Base-by-base conservation (phyloP, 2,888 invertebrate species). In the Drosophila parthenogenetica region DNA sequence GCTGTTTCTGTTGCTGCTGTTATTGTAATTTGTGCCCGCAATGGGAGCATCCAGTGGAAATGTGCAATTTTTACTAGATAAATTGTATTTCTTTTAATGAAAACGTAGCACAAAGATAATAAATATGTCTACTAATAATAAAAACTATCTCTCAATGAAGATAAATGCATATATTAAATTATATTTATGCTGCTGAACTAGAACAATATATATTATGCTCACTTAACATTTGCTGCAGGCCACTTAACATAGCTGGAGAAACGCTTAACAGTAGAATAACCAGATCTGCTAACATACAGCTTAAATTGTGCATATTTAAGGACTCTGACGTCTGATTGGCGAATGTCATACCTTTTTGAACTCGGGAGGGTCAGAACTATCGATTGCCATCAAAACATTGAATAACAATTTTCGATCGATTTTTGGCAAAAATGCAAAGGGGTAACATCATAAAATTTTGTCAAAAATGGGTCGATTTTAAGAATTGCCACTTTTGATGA, bases 1-100 rank as follows among this genome's bases (percentile, higher is more conserved):
- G 1, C 22, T 22, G 22, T 22, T 22, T 22, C 5, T 62, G 25
- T 40, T 16, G 11, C 10, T 48, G 13, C 35, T 35, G 35, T 35
- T 35, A 35, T 58, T 46, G 29, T 29, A 29, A 29, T 29, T 29
- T 59, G 14, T 53, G 74, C 51, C 19, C 57, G 17, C 69, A 39
- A 69, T 48, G 35, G 17, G 1, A 17, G 49, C 32, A 35, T 19
- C 2, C 35, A 8, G 19, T 42, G n/a, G 54, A 45, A 57, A 57
- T 45, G 40, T 13, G 25, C 40, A 29, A 29, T 58, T 48, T 32
- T 57, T 57, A 25, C 13, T 25, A 46, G 25, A 57, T 57, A 25
- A 46, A 57, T 57, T 37, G 45, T 13, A 46, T 46, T 57, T 45
- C 37, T 46, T 29, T 37, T 57, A 57, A 46, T 57, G 39, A 59